Base-by-base conservation (phyloP, 1,140 invertebrate genomes). In the Achroia grisella region DNA sequence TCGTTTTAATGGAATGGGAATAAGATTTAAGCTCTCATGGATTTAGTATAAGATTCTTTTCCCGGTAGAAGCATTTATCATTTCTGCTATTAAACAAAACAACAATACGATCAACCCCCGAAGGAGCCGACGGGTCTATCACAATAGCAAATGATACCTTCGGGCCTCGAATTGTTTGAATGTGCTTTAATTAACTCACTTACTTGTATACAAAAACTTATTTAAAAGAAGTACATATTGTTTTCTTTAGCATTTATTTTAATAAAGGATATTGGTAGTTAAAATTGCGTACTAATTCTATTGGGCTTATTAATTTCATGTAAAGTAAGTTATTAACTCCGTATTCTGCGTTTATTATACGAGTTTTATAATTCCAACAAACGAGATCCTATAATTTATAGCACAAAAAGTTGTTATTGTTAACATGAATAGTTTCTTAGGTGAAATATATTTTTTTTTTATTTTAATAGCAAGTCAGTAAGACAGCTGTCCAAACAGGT, bases 61-160 rank as follows among this genome's bases (percentile, higher is more conserved):
- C 75, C 68, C 70, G 45, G 59, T 54, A 64, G 72, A 56, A 55
- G 54, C 74, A 84, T 82, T 82, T 80, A 82, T 80, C 78, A 82
- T 84, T 82, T 84, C 75, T 65, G 74, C 80, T 73, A 80, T 84
- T 82, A 84, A 81, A 71, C 52, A 47, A 60, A 68, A 66, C 72
- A 77, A 83, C 71, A 81, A 76, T 78, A 67, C 56, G 56, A 53
- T 48, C 57, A 72, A 65, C 67, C 17, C 77, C 74, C 71, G 66
- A 71, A 80, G 76, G 74, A 82, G 56, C 57, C 63, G 64, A 71
- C 63, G 66, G 70, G 69, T 57, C 65, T 70, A 68, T 73, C 63
- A 80, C 76, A 84, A 84, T 74, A 82, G 74, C 67, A 73, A 81
- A 84, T 80, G 74, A 80, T 81, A 77, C 71, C 71, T 73, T 52